These are phyloP conservation scores for Drosophila tsacasi DNA, from an alignment of 1,140 invertebrate species.

Conservation along the genomic window DNA sequence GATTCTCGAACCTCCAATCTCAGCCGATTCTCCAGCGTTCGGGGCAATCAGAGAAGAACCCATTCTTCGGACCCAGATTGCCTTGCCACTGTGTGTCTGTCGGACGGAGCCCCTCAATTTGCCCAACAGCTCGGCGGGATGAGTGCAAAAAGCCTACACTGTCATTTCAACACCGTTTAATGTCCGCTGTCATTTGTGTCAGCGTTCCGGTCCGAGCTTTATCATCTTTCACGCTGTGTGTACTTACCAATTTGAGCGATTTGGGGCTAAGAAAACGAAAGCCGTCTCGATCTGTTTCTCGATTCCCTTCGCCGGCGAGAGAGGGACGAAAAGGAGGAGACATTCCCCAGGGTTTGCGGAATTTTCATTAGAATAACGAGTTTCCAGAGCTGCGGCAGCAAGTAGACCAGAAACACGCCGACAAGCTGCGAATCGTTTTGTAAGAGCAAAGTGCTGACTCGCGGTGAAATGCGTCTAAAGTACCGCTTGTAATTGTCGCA, in stretches of 20 bases:
- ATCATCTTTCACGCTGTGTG: conserved; percentile 48
- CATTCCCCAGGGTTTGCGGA: conserved; percentile 39
- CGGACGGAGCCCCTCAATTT: conserved; percentile 33
- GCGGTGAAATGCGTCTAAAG: conserved; percentile 68
- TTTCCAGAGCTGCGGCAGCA: conserved; percentile 32
- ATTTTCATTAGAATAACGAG: conserved; percentile 50
- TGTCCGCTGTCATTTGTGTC: conserved; percentile 59
- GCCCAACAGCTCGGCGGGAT: conserved; percentile 15
- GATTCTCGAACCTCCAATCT: background rate
- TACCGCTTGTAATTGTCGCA: conserved; percentile 73
- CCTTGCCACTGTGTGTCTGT: conserved; percentile 37
- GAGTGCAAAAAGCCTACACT: conserved; percentile 41
- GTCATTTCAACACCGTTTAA: conserved; percentile 61
- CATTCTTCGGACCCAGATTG: conserved; percentile 33
- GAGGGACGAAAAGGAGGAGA: background rate
- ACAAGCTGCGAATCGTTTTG: conserved; percentile 38
- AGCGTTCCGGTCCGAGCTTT: conserved; percentile 42
- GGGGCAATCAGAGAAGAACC: conserved; percentile 22
- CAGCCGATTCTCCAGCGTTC: conserved; percentile 16
- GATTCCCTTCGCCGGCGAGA: conserved; percentile 12
- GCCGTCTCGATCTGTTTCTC: conserved; percentile 47
- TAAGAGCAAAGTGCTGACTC: conserved; percentile 31
- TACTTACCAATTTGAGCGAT: conserved; percentile 47
- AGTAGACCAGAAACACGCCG: conserved; percentile 48
- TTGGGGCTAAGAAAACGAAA: conserved; percentile 50